phyloP scores from a whole-genome alignment of 2,888 invertebrate genomes.

The Megastigmus dorsalis region DNA sequence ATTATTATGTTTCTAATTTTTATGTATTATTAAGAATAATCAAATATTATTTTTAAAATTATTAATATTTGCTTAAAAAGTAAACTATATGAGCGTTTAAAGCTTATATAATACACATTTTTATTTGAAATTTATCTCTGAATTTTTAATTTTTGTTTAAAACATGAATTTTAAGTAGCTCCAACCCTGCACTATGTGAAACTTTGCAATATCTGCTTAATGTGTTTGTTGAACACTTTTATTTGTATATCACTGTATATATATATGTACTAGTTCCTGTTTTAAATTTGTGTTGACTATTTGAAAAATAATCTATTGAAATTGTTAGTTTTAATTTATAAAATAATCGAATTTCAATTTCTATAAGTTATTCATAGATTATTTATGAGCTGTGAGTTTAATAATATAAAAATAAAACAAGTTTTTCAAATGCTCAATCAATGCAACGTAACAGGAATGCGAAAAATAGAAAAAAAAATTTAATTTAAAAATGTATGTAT shows the following conservation, averaged over 20 bases:
- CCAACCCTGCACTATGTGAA: constrained; percentile 40
- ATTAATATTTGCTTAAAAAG: not conserved
- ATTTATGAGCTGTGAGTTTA: no score
- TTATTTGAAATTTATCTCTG: no score
- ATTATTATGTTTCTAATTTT: constrained; percentile 2
- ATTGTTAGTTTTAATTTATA: not conserved
- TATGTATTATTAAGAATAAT: not conserved
- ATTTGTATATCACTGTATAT: not conserved
- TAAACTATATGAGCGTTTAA: not conserved
- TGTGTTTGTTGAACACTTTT: not conserved
- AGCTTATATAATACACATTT: no score
- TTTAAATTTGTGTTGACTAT: not conserved
- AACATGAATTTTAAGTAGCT: not conserved
- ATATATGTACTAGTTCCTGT: not conserved
- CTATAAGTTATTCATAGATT: no score
- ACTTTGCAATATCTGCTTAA: constrained; percentile 8
- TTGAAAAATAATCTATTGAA: not conserved
- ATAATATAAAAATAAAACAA: no score
- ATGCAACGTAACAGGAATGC: not conserved
- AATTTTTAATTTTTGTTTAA: not conserved
- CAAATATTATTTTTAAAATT: not conserved
- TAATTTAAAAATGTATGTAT: no score
- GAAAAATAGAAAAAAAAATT: not conserved
- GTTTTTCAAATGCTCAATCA: not conserved
- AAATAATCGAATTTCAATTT: not conserved